Percentiles rank a stretch among this genome's conserved stretches.
Evolutionary conservation across 2,113 vertebrate species (phyloP).

Genomic region (Spea bombifrons): DNA sequence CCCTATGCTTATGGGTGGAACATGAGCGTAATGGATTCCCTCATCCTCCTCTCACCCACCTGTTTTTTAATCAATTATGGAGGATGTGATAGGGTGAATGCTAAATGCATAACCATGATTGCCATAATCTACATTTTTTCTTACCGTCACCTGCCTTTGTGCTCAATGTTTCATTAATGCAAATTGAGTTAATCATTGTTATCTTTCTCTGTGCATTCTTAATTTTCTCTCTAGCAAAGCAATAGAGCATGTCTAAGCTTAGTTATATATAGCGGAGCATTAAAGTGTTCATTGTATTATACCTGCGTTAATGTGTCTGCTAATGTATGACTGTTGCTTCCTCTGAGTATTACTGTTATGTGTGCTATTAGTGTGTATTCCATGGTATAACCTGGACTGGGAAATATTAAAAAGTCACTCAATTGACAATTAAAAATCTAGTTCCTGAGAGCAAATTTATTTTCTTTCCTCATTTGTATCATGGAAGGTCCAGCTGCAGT

Average conservation of each 20-base stretch:
- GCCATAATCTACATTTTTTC: neutral
- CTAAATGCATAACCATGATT: neutral
- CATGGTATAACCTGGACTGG: too few relatives aligned
- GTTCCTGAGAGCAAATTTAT: too few relatives aligned
- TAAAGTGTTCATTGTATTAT: too few relatives aligned
- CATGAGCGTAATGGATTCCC: neutral
- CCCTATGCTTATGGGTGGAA: neutral
- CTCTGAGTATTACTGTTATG: neutral
- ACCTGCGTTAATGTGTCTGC: neutral
- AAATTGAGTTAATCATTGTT: neutral
- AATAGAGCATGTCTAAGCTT: neutral
- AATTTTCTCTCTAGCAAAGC: neutral
- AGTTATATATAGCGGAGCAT: neutral
- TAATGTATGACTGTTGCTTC: neutral
- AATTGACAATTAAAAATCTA: too few relatives aligned
- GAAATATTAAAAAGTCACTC: too few relatives aligned
- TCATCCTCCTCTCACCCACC: neutral
- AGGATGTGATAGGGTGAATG: neutral
- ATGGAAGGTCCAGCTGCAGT: too few relatives aligned
- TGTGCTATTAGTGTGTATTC: too few relatives aligned
- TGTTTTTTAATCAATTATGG: neutral
- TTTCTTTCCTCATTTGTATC: too few relatives aligned
- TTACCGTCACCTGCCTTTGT: neutral
- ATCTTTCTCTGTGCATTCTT: neutral
- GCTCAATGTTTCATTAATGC: neutral